Base-by-base conservation (phyloP, 2,888 invertebrate species). In the Ephialtes manifestator region DNA sequence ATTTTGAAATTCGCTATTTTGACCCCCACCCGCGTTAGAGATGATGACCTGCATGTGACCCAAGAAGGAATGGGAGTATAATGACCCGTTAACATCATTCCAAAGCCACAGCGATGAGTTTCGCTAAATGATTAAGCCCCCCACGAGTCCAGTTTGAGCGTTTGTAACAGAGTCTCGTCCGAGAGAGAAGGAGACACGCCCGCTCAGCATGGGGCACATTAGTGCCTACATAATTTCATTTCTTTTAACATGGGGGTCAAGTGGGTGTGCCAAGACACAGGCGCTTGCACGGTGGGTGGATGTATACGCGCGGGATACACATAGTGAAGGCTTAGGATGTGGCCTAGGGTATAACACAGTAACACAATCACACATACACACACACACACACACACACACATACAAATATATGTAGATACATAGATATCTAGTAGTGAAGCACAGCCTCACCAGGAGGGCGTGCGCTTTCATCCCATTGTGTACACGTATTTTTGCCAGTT, bases 191-290 rank as follows among this genome's bases (percentile, higher is more conserved):
- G 15, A 78, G 65, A 78, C 51, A 72, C 77, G 72, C 81, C 74
- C 43, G 87, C 67, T 84, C 82, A 81, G 81, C 80, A 86, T 84
- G 82, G 82, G 86, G 87, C 86, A 87, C 88, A 90, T 90, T 90
- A 89, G 88, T 87, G 83, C 83, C 88, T 89, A 90, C 89, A 90
- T 91, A 90, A 91, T 91, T 91, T 90, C 87, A 91, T 92, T 88
- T 91, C 87, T 90, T 89, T 90, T 84, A 86, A 88, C 86, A 89
- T 89, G 80, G 88, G 88, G 89, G 88, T 91, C 89, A 89, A 89
- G 89, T 91, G 90, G 91, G 90, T 92, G 91, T 89, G 90, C 87
- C 90, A 77, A 86, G 87, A 87, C 89, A 89, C 91, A 89, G 81
- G 87, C 89, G 90, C 89, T 60, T 58, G 70, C 80, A 65, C 71